These are phyloP conservation scores for Falco columbarius DNA, from an alignment of 2,797 vertebrate species.

Conservation along the genomic window DNA sequence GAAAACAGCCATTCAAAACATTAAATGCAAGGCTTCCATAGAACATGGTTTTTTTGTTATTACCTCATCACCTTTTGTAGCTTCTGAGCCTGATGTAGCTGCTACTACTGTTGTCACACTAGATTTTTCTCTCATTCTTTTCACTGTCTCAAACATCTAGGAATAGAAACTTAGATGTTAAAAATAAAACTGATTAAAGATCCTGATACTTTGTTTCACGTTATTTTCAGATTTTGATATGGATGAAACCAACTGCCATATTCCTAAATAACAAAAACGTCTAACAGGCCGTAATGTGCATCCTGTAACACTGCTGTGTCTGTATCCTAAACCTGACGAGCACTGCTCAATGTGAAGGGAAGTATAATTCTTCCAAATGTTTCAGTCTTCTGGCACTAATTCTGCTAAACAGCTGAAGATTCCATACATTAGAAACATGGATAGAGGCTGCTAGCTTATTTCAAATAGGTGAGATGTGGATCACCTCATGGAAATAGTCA, in stretches of 20 bases:
- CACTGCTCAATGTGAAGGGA: not conserved
- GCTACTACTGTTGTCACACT: constrained; percentile 82
- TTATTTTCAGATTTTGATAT: not conserved
- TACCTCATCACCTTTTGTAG: constrained; percentile 90
- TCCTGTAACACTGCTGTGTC: not conserved
- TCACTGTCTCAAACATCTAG: constrained; percentile 95
- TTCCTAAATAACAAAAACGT: not conserved
- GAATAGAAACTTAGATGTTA: constrained; percentile 36
- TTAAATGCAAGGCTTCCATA: not conserved
- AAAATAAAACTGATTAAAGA: not conserved
- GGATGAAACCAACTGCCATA: not conserved
- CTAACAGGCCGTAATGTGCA: not conserved
- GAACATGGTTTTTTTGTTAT: not conserved
- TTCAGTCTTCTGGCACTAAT: not conserved
- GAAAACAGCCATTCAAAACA: not conserved
- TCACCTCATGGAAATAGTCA: not conserved
- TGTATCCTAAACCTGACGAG: not conserved
- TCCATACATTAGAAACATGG: not conserved
- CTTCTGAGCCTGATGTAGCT: constrained; percentile 80
- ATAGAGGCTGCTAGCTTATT: not conserved
- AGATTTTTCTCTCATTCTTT: constrained; percentile 93
- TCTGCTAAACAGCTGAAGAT: not conserved
- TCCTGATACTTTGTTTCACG: rapidly evolving
- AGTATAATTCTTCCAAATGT: not conserved
- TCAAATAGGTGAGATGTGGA: not conserved